phyloP scores from a whole-genome alignment of 2,888 invertebrate species.

The Chymomyza fuscimana region DNA sequence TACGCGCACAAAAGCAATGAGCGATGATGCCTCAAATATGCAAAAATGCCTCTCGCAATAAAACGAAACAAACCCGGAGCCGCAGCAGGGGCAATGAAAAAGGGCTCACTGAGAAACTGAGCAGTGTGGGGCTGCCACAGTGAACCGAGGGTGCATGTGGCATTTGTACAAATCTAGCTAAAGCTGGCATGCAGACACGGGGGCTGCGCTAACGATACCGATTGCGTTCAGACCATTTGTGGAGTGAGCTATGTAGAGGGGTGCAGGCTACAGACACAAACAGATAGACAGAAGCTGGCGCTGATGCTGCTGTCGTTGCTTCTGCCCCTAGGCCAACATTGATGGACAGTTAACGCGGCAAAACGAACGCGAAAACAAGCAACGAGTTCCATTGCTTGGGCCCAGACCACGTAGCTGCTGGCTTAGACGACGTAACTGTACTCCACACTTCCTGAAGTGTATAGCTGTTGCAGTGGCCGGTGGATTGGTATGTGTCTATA shows the following conservation, averaged over 20 bases:
- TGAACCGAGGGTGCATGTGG: conserved; percentile 9
- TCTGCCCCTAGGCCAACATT: conserved; percentile 57
- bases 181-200: conserved; percentile 7
- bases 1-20: conserved; percentile 73
- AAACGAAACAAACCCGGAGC: conserved; percentile 46
- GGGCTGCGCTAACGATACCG: conserved; percentile 61
- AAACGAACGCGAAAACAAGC: conserved; percentile 73
- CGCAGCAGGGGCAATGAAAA: conserved; percentile 47
- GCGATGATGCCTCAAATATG: conserved; percentile 75
- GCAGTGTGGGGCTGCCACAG: conserved; percentile 1
- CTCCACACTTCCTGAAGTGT: conserved; percentile 37
- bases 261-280: conserved; percentile 53
- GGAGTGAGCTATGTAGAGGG: conserved; percentile 50
- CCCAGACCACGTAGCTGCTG: conserved; percentile 21
- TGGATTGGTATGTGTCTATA: conserved; percentile 28
- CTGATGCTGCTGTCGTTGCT: conserved; percentile 11
- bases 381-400: conserved; percentile 4
- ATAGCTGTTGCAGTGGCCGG: conserved; percentile 6
- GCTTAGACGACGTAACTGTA: conserved; percentile 74
- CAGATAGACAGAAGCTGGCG: conserved; percentile 42
- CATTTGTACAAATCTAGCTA: conserved; percentile 1
- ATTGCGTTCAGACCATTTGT: conserved; percentile 36
- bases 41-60: conserved; percentile 74
- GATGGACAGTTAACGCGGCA: conserved; percentile 74
- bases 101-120: conserved; percentile 45